Conservation (phyloP, 2,113 vertebrate species). For the Arvicanthis niloticus region DNA sequence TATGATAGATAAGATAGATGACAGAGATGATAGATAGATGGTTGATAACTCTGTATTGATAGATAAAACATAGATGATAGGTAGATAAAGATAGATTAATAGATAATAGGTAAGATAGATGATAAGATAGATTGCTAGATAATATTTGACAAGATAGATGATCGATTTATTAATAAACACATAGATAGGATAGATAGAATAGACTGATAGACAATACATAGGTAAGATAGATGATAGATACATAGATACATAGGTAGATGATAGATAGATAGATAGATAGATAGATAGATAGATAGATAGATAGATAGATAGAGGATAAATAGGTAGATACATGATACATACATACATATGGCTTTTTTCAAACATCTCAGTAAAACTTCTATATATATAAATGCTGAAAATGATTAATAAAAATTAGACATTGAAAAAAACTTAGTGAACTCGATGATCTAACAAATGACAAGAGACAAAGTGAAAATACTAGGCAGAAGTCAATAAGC, state of each 20-base stretch:
- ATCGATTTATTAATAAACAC: neutral
- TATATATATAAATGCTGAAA: constrained; percentile 31
- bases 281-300: neutral
- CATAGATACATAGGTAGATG: neutral
- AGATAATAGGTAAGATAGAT: neutral
- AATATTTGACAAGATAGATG: neutral
- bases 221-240: no score
- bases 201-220: neutral
- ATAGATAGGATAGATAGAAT: neutral
- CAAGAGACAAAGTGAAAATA: neutral
- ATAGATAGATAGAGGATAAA: neutral
- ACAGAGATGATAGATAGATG: neutral
- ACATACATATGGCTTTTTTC: neutral
- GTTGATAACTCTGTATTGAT: neutral
- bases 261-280: neutral
- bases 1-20: neutral
- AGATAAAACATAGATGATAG: neutral
- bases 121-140: neutral
- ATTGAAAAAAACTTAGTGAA: neutral
- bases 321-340: neutral
- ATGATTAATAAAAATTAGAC: constrained; percentile 12
- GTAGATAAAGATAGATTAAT: neutral
- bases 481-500: neutral
- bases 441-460: constrained; percentile 29
- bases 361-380: constrained; percentile 3